A percentile compares a stretch with the other conserved stretches of the same genome.
Evolutionary conservation across 2,888 invertebrate genomes (phyloP).

Genomic region (Drosophila putrida): DNA sequence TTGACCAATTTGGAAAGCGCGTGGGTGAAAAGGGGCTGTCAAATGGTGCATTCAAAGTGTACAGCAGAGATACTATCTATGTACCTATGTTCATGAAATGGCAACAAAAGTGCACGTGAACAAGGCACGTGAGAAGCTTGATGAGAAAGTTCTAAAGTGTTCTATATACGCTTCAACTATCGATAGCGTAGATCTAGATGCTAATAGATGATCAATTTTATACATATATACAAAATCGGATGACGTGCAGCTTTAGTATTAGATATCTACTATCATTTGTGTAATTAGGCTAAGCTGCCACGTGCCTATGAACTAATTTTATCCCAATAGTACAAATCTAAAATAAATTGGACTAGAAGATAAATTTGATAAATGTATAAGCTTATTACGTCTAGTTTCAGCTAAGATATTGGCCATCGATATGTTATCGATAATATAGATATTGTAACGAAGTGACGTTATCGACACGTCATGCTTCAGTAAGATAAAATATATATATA

Average conservation of each 20-base stretch:
- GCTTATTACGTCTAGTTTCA: neutral
- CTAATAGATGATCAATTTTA: neutral
- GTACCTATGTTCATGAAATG: too few species aligned
- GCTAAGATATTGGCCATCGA: neutral
- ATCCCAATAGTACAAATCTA: too few species aligned
- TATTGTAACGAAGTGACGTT: too few species aligned
- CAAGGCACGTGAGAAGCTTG: slow-evolving; percentile 27
- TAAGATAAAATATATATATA: neutral
- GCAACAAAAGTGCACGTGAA: slow-evolving; percentile 27
- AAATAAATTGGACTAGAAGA: too few species aligned
- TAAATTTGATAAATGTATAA: neutral
- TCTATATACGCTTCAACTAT: neutral
- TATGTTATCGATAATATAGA: neutral
- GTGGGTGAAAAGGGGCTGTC: slow-evolving; percentile 33
- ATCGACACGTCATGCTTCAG: neutral
- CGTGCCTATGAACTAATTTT: too few species aligned
- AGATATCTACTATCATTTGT: neutral
- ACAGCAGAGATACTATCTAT: neutral
- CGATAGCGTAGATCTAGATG: neutral
- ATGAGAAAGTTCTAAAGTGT: neutral
- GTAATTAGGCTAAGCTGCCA: too few species aligned
- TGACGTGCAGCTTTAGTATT: neutral
- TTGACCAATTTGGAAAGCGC: slow-evolving; percentile 51
- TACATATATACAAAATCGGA: neutral
- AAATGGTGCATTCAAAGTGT: slow-evolving; percentile 4